Evolutionary conservation across 2,797 vertebrate species (phyloP).

Genomic region (Orientallactaga sibirica): DNA sequence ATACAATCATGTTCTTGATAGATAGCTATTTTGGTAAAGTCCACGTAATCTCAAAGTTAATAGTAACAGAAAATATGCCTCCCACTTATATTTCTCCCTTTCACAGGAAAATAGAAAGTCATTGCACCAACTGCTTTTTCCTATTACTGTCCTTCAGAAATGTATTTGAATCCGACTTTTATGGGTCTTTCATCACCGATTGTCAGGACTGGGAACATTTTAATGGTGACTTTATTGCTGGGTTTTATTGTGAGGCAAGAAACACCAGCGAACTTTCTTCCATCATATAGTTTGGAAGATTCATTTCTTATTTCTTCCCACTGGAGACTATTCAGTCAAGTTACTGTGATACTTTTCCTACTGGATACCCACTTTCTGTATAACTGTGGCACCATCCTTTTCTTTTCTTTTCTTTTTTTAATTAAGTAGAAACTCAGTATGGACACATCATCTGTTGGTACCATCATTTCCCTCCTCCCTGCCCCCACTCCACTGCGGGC

Average conservation of each 20-base stretch:
- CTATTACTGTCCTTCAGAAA: not conserved
- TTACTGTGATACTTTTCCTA: not conserved
- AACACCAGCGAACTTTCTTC: slow-evolving; percentile 1
- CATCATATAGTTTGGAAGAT: slow-evolving; percentile 3
- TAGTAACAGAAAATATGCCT: not conserved
- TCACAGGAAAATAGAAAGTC: not conserved
- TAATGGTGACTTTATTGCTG: slow-evolving; percentile 40
- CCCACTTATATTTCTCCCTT: not conserved
- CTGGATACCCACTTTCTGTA: not conserved
- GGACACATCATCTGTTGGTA: no score
- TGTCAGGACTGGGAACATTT: slow-evolving; percentile 20
- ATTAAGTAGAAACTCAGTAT: no score
- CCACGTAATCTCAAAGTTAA: not conserved
- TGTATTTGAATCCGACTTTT: not conserved
- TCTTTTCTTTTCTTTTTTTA: no score
- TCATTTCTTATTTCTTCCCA: slow-evolving; percentile 56
- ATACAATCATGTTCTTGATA: not conserved
- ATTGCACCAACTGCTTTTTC: not conserved
- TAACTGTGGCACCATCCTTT: not conserved
- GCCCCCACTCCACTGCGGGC: no score
- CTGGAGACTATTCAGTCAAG: slow-evolving; percentile 24
- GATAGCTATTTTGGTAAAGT: not conserved
- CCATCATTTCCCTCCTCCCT: no score
- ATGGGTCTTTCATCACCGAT: not conserved
- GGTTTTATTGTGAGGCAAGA: slow-evolving; percentile 25